Conservation (phyloP, 1,140 invertebrate genomes). For the Agrilus planipennis region DNA sequence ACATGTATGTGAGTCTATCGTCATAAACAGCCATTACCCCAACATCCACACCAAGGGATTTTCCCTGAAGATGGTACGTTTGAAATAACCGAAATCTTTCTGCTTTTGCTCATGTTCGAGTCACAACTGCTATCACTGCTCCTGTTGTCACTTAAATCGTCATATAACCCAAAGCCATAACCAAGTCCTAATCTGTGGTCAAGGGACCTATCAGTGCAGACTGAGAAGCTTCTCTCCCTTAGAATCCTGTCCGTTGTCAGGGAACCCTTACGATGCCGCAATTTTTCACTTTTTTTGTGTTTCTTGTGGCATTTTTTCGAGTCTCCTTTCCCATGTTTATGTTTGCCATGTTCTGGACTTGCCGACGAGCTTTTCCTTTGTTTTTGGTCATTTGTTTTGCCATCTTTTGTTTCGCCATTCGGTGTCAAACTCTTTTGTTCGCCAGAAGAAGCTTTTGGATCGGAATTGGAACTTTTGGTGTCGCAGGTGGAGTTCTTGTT, state of each 20-base stretch:
- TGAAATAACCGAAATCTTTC: constrained; percentile 46
- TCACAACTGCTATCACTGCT: constrained; percentile 51
- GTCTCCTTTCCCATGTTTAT: constrained; percentile 25
- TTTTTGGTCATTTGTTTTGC: constrained; percentile 7
- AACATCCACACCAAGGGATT: constrained; percentile 78
- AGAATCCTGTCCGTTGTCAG: constrained; percentile 17
- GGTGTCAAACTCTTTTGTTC: not conserved
- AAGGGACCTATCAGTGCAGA: constrained; percentile 29
- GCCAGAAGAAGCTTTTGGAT: not conserved
- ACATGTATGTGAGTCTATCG: too few relatives aligned
- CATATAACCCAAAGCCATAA: constrained; percentile 15
- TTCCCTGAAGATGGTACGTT: constrained; percentile 43
- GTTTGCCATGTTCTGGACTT: constrained; percentile 27
- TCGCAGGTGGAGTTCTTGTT: constrained; percentile 11
- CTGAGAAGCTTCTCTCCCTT: constrained; percentile 26
- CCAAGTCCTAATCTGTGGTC: constrained; percentile 15
- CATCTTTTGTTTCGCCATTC: constrained; percentile 1
- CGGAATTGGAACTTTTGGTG: constrained; percentile 9
- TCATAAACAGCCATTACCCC: constrained; percentile 74
- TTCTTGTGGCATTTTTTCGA: constrained; percentile 23
- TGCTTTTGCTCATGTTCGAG: constrained; percentile 38
- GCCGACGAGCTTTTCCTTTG: constrained; percentile 23
- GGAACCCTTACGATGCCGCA: constrained; percentile 13
- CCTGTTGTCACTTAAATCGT: constrained; percentile 43
- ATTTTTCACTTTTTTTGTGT: constrained; percentile 23